phyloP scores from a whole-genome alignment of 2,797 vertebrate genomes.

The Yasuhikotakia modesta region DNA sequence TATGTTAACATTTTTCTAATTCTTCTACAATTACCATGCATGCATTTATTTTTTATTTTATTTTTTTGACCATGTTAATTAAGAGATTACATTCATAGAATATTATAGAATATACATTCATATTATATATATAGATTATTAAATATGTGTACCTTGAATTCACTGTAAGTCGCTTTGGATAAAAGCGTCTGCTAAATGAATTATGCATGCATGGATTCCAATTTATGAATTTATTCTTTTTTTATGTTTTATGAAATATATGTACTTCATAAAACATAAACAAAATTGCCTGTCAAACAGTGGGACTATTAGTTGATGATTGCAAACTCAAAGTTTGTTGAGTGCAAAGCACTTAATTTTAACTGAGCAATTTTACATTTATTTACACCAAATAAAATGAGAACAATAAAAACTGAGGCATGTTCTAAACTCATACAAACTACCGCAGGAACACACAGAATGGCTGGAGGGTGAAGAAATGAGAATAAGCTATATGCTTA shows the following conservation, averaged over 20 bases:
- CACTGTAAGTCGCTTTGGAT: too few relatives aligned
- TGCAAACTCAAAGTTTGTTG: too few relatives aligned
- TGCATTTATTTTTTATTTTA: not conserved
- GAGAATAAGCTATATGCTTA: not conserved
- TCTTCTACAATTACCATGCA: not conserved
- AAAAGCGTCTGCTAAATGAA: too few relatives aligned
- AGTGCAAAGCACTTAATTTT: not conserved
- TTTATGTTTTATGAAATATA: too few relatives aligned
- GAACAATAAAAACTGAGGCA: not conserved
- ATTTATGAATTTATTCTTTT: not conserved
- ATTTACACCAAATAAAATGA: slow-evolving; percentile 4
- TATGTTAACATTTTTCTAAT: not conserved
- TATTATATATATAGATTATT: too few relatives aligned
- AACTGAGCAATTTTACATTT: slow-evolving; percentile 2
- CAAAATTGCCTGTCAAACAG: too few relatives aligned
- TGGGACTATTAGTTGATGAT: too few relatives aligned
- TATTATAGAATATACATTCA: not conserved
- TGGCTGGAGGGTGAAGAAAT: not conserved
- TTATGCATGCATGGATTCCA: not conserved
- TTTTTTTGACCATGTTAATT: not conserved
- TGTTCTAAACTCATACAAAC: not conserved
- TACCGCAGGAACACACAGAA: not conserved
- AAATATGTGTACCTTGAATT: too few relatives aligned
- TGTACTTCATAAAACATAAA: too few relatives aligned
- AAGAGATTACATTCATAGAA: not conserved